Percentiles rank a stretch among this genome's conserved stretches.
Evolutionary conservation across 2,113 vertebrate genomes (phyloP).

Genomic region (Xenopus tropicalis): UCB_Xtro_10.0 CM004446.2:91313501-91314000

Average conservation of each 20-base stretch:
- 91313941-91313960: no score
- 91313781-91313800: conserved; percentile 14
- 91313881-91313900: conserved; percentile 5
- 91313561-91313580: no score
- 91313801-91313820: conserved; percentile 43
- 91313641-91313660: neutral
- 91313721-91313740: conserved; percentile 5
- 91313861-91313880: neutral
- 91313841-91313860: neutral
- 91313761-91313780: conserved; percentile 37
- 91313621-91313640: no score
- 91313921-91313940: no score
- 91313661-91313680: neutral
- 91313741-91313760: conserved; percentile 29
- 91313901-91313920: neutral
- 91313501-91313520: no score
- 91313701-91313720: conserved; percentile 2
- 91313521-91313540: no score
- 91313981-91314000: no score
- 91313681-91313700: neutral
- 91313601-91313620: no score
- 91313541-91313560: no score
- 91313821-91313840: conserved; percentile 34
- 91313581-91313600: no score
- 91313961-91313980: no score